Evolutionary conservation across 2,113 vertebrate species (phyloP).

Genomic region (Silurus asotus): DNA sequence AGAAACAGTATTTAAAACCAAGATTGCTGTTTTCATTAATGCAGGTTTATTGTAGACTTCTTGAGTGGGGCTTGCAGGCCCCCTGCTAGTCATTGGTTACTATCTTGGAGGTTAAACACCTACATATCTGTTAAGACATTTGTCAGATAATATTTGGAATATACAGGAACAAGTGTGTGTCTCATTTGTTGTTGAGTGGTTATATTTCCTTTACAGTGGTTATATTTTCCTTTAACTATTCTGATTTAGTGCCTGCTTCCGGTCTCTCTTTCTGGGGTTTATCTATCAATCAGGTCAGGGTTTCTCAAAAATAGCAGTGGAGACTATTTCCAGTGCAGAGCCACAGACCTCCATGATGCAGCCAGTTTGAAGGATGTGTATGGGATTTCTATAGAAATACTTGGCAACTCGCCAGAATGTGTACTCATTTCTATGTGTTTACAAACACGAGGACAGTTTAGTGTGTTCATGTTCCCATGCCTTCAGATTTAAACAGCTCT

Average conservation of each 20-base stretch:
- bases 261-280: slow-evolving; percentile 88
- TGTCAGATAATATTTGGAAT: not conserved
- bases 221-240: not conserved
- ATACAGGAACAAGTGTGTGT: not conserved
- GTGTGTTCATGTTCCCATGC: too few species aligned
- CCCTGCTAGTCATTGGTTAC: too few species aligned
- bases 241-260: slow-evolving; percentile 72
- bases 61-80: too few species aligned
- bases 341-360: slow-evolving; percentile 85
- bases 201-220: not conserved
- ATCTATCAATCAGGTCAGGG: slow-evolving; percentile 90
- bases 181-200: not conserved
- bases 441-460: too few species aligned
- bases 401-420: slow-evolving; percentile 86
- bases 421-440: slow-evolving; percentile 61
- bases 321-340: slow-evolving; percentile 93
- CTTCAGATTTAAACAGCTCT: too few species aligned
- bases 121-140: too few species aligned
- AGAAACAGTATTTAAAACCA: too few species aligned
- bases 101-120: too few species aligned
- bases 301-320: slow-evolving; percentile 91
- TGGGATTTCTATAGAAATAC: slow-evolving; percentile 91
- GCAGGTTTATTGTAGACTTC: too few species aligned
- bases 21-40: too few species aligned
- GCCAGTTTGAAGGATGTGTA: slow-evolving; percentile 83